Evolutionary conservation across 2,797 vertebrate species (phyloP).

Genomic region (Takifugu rubripes): DNA sequence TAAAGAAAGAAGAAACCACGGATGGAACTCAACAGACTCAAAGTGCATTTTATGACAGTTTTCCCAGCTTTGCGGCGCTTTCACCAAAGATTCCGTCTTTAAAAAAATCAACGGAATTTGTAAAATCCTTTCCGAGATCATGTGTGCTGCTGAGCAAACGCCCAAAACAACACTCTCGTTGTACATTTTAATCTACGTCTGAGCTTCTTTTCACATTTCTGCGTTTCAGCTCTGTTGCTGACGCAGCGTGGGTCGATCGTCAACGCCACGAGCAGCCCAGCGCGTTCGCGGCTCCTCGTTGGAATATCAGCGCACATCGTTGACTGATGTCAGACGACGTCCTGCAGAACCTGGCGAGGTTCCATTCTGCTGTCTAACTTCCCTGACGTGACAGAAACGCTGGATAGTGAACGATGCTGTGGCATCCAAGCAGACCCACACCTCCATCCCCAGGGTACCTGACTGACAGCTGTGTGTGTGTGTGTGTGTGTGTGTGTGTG

Average conservation of each 20-base stretch:
- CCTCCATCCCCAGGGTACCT: conserved; percentile 10
- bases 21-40: not conserved
- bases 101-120: conserved; percentile 14
- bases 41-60: too few species aligned
- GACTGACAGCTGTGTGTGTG: conserved; percentile 1
- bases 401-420: conserved; percentile 10
- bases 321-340: too few species aligned
- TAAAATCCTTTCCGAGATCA: conserved; percentile 31
- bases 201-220: conserved; percentile 11
- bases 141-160: conserved; percentile 35
- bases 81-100: not conserved
- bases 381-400: conserved; percentile 13
- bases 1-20: too few species aligned
- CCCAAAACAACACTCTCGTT: conserved; percentile 46
- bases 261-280: too few species aligned
- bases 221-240: not conserved
- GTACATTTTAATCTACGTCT: conserved; percentile 40
- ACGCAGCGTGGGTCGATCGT: too few species aligned
- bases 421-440: conserved; percentile 16
- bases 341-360: conserved; percentile 13
- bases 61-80: too few species aligned
- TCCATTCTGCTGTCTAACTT: conserved; percentile 4
- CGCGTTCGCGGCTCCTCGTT: too few species aligned
- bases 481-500: not conserved
- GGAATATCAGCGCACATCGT: too few species aligned